These are phyloP conservation scores for Chelon auratus DNA, from an alignment of 2,797 vertebrate species.

Conservation along the genomic window DNA sequence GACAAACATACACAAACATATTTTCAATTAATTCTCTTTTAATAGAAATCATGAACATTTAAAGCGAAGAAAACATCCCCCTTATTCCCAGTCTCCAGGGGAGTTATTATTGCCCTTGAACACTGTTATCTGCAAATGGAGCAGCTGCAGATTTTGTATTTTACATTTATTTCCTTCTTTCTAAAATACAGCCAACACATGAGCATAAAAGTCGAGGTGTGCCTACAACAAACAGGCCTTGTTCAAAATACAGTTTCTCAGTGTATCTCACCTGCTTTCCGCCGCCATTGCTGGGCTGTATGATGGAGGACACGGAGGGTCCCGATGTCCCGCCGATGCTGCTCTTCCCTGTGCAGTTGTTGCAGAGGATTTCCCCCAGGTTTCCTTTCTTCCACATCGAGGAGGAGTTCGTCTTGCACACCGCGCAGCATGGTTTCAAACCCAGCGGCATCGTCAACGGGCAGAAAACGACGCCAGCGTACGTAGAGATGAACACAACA, in stretches of 20 bases:
- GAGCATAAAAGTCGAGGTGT: too few species aligned
- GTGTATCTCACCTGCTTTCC: constrained; percentile 87
- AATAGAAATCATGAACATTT: too few species aligned
- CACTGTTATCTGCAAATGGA: not conserved
- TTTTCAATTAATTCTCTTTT: too few species aligned
- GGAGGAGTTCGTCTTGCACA: constrained; percentile 94
- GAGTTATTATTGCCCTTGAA: not conserved
- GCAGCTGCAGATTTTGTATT: too few species aligned
- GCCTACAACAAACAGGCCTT: not conserved
- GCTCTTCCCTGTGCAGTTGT: constrained; percentile 92
- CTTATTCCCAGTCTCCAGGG: not conserved
- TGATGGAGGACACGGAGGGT: constrained; percentile 83
- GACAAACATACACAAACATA: not conserved
- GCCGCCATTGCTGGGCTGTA: constrained; percentile 88
- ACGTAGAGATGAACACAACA: constrained; percentile 27
- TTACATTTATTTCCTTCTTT: not conserved
- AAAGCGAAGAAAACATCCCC: not conserved
- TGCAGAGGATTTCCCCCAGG: constrained; percentile 95
- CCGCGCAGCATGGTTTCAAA: constrained; percentile 93
- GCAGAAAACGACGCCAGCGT: constrained; percentile 18
- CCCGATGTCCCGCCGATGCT: constrained; percentile 71
- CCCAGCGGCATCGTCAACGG: constrained; percentile 91
- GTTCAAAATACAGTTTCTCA: not conserved
- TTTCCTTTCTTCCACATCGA: constrained; percentile 98
- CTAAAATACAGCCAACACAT: not conserved